Evolutionary conservation across 2,888 invertebrate species (phyloP).

Genomic region (Phaedon cochleariae): DNA sequence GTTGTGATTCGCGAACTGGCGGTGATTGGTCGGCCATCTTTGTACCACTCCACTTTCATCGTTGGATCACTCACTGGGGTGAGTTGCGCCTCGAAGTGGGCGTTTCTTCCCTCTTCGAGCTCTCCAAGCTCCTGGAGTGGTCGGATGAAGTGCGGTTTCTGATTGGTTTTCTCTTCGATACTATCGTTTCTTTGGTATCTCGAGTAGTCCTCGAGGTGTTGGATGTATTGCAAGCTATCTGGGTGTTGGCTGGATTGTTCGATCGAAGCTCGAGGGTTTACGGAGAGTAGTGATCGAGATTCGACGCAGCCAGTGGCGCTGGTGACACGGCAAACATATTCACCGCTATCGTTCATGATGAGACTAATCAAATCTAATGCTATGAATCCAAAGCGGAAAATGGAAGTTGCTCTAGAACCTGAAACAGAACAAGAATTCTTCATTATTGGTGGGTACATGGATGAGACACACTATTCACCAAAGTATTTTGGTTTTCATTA

Average conservation of each 20-base stretch:
- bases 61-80: conserved; percentile 92
- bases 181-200: conserved; percentile 87
- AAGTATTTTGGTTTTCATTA: too few relatives aligned
- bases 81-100: conserved; percentile 92
- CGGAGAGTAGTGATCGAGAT: conserved; percentile 82
- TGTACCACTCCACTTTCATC: conserved; percentile 97
- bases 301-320: conserved; percentile 89
- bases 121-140: conserved; percentile 87
- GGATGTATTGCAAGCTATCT: conserved; percentile 89
- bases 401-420: conserved; percentile 95
- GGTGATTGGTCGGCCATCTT: conserved; percentile 93
- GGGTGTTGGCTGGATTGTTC: conserved; percentile 92
- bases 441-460: too few relatives aligned
- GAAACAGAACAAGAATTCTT: conserved; percentile 13
- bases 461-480: too few relatives aligned
- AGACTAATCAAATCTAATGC: conserved; percentile 91
- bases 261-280: conserved; percentile 83
- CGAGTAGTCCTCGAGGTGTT: conserved; percentile 89
- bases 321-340: conserved; percentile 88
- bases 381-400: conserved; percentile 98
- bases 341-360: conserved; percentile 86
- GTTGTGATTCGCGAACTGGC: conserved; percentile 97
- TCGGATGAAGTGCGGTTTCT: conserved; percentile 87
- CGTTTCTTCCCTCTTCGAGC: conserved; percentile 88
- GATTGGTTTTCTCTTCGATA: conserved; percentile 80